Evolutionary conservation across 2,888 invertebrate species (phyloP).

Genomic region (Macropis europaea): DNA sequence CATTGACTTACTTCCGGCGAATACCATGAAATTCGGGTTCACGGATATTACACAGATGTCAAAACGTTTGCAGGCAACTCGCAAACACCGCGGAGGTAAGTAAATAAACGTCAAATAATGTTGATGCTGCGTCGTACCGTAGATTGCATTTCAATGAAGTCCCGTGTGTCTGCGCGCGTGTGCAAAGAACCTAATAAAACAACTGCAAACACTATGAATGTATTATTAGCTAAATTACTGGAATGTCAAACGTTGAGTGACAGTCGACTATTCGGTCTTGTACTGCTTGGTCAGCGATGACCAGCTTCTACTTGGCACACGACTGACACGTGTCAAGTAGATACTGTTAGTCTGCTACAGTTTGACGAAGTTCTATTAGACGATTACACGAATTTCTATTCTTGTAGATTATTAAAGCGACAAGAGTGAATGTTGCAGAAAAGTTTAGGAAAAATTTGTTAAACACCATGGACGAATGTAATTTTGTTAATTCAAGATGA

Average conservation of each 20-base stretch:
- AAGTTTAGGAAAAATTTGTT: too few species aligned
- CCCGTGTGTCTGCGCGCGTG: neutral
- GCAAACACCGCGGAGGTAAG: slow-evolving; percentile 23
- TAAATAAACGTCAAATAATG: slow-evolving; percentile 27
- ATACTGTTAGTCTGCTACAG: neutral
- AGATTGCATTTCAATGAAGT: slow-evolving; percentile 22
- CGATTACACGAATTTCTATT: too few species aligned
- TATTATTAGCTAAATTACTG: neutral
- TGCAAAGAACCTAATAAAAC: neutral
- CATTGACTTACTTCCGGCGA: slow-evolving; percentile 35
- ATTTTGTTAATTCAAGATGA: too few species aligned
- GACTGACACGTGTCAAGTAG: neutral
- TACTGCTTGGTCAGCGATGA: neutral
- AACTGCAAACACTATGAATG: neutral
- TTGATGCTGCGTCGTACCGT: slow-evolving; percentile 15
- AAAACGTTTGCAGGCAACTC: slow-evolving; percentile 37
- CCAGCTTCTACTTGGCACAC: neutral
- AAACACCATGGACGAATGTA: too few species aligned
- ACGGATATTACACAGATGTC: slow-evolving; percentile 26
- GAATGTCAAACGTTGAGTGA: neutral
- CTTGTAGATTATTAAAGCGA: too few species aligned
- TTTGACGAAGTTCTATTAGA: neutral
- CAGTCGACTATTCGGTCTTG: neutral
- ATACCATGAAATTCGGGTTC: slow-evolving; percentile 20
- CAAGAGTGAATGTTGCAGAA: too few species aligned